Evolutionary conservation across 2,797 vertebrate species (phyloP).

Genomic region (Propithecus deckenii): DNA sequence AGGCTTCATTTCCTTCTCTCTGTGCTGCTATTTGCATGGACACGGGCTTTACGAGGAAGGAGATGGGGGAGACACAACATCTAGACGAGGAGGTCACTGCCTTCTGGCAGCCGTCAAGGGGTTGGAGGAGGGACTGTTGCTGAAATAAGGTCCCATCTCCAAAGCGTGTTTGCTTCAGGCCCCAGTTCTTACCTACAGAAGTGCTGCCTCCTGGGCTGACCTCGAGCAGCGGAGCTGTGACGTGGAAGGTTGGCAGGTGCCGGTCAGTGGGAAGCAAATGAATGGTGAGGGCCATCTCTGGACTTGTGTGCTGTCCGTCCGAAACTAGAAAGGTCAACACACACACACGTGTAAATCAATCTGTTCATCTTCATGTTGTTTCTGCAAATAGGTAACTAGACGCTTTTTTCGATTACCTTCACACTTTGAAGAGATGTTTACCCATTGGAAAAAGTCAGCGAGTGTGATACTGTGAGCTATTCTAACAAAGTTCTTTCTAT

Average conservation of each 20-base stretch:
- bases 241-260: constrained; percentile 91
- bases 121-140: neutral
- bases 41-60: neutral
- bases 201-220: constrained; percentile 91
- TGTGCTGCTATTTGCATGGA: constrained; percentile 34
- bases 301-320: constrained; percentile 91
- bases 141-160: neutral
- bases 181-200: constrained; percentile 88
- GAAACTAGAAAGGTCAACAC: constrained; percentile 87
- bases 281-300: constrained; percentile 93
- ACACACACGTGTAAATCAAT: neutral
- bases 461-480: neutral
- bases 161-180: neutral
- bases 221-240: constrained; percentile 90
- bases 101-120: neutral
- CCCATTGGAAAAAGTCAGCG: neutral
- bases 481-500: neutral
- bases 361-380: neutral
- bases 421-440: neutral
- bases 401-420: neutral
- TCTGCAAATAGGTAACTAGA: neutral
- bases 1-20: constrained; percentile 6
- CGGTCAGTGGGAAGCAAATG: constrained; percentile 90
- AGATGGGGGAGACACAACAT: neutral
- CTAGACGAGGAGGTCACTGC: neutral